Evolutionary conservation across 2,888 invertebrate genomes (phyloP).

Genomic region (Strigamia maritima): DNA sequence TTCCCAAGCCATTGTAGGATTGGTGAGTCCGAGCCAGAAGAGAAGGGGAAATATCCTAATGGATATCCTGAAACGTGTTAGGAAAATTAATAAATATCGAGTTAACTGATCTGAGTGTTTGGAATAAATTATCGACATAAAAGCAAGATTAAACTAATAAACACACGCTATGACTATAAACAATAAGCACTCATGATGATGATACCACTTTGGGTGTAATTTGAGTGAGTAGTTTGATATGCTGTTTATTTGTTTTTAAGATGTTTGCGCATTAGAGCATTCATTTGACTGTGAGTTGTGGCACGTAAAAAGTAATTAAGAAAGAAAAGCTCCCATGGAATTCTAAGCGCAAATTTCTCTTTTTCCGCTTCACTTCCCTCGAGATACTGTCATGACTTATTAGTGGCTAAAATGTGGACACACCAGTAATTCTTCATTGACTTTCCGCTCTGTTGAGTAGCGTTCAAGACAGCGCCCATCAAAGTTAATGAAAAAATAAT

Average conservation of each 20-base stretch:
- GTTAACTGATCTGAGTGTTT: background rate
- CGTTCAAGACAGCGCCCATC: background rate
- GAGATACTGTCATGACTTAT: background rate
- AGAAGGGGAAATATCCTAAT: background rate
- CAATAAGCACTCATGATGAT: background rate
- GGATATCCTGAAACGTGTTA: background rate
- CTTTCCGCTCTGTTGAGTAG: background rate
- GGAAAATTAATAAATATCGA: background rate
- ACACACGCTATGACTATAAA: background rate
- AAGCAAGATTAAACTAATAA: background rate
- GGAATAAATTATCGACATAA: background rate
- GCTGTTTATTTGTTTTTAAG: background rate
- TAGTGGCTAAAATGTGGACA: background rate
- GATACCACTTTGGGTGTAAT: background rate
- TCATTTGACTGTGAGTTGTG: background rate
- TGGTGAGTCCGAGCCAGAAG: conserved; percentile 6
- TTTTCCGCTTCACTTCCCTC: background rate
- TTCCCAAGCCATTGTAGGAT: background rate
- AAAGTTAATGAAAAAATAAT: background rate
- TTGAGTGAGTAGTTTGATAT: background rate
- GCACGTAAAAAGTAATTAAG: background rate
- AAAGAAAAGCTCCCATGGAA: background rate
- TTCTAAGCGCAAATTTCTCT: background rate
- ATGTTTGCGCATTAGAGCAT: background rate
- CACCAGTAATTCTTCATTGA: background rate